Base-by-base conservation (phyloP, 2,888 invertebrate genomes). In the Oscheius sp. region DNA sequence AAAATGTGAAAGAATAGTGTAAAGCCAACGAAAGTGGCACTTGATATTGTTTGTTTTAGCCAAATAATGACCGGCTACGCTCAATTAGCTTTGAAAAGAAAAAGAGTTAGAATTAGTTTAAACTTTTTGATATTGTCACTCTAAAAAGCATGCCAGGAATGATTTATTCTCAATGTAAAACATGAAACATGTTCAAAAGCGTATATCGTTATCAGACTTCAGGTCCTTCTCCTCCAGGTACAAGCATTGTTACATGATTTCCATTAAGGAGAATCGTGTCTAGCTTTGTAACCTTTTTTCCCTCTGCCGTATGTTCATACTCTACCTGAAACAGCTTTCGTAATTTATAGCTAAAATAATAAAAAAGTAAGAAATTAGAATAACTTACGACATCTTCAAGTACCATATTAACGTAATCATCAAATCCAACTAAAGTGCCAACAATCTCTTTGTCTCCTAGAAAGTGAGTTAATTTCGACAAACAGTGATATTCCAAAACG, bases 201-300 rank as follows among this genome's bases (percentile, higher is more conserved):
- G 12, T 12, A 45, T 15, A 17, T 45, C 20, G 17, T 45, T 31
- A 15, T 82, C 63, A 85, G 27, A 85, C 78, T 55, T 85, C 84
- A 23, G 85, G 85, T 33, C 85, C 85, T 72, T 84, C 84, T 20
- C 85, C 85, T 12, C 85, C 85, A 3, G 85, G 85, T 25, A 85
- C 83, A 2, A 85, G 76, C 98, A 98, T 98, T 23, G 97, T 96
- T 72, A 99, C 97, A 87, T 98, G 96, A 87, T 97, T 99, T 81
- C 98, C 98, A 89, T 98, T 99, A 10, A 99, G 89, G 65, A 99
- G 90, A 85, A 99, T 98, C 88, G 96, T 94, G 88, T 99, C 97
- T 69, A 99, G 89, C 88, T 95, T 96, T 0, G 97, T 81, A 65
- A 81, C 75, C 65, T 75, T 63, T 50, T 95, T 91, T 33, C 96